Conservation (phyloP, 2,797 vertebrate species). For the Pseudochirops corinnae region DNA sequence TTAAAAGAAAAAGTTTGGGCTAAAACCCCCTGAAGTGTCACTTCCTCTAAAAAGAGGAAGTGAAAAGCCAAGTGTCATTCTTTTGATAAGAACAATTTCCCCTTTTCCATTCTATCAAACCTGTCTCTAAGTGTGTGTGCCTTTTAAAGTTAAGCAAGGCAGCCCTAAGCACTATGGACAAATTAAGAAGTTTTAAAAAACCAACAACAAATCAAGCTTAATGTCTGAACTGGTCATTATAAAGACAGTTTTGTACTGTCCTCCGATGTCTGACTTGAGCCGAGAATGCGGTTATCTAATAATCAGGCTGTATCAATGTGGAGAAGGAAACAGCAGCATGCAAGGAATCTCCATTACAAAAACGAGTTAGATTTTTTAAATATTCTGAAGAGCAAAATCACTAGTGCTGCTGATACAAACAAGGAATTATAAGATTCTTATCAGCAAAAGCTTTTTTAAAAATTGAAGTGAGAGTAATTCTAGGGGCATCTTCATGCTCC, state of each 20-base stretch:
- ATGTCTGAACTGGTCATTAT: conserved; percentile 56
- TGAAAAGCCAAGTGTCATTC: conserved; percentile 73
- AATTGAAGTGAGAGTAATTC: neutral
- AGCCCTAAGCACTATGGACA: conserved; percentile 83
- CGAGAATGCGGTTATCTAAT: neutral
- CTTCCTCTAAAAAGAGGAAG: conserved; percentile 84
- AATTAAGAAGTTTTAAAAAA: conserved; percentile 86
- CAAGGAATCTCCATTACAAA: conserved; percentile 48
- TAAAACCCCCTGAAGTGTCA: conserved; percentile 70
- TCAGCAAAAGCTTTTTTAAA: too few species aligned
- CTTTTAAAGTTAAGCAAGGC: conserved; percentile 80
- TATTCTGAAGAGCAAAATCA: conserved; percentile 24
- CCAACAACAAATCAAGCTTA: neutral
- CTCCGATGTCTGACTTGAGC: neutral
- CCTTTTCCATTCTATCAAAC: conserved; percentile 73
- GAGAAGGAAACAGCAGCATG: conserved; percentile 62
- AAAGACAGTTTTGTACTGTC: neutral
- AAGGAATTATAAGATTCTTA: neutral
- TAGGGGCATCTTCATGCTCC: neutral
- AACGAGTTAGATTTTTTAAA: conserved; percentile 25
- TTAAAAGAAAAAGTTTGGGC: conserved; percentile 51
- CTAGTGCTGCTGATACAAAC: conserved; percentile 33
- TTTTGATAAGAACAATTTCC: conserved; percentile 82
- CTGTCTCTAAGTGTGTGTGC: conserved; percentile 69
- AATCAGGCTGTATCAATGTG: neutral